These are phyloP conservation scores for Drosophila ohnishii DNA, from an alignment of 1,140 invertebrate species.

Conservation along the genomic window DNA sequence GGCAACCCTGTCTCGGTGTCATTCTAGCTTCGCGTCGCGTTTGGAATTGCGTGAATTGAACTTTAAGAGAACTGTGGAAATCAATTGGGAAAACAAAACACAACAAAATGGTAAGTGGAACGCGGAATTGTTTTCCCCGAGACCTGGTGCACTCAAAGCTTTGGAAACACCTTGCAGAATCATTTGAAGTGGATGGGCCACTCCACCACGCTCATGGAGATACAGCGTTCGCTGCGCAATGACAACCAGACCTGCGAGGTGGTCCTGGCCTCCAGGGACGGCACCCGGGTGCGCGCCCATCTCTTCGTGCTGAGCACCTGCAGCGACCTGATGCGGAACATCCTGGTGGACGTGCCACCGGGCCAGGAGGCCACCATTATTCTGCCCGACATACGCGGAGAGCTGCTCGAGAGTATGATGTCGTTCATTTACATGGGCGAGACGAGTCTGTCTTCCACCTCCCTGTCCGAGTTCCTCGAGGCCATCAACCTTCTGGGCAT, in stretches of 20 bases:
- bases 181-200: conserved; percentile 83
- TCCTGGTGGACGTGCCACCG: conserved; percentile 67
- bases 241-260: conserved; percentile 73
- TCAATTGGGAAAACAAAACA: conserved; percentile 56
- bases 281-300: conserved; percentile 71
- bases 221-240: conserved; percentile 68
- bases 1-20: background rate
- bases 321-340: conserved; percentile 72
- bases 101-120: conserved; percentile 57
- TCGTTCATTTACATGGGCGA: conserved; percentile 81
- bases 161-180: conserved; percentile 50
- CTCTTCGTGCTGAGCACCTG: conserved; percentile 78
- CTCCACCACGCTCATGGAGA: conserved; percentile 78
- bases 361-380: conserved; percentile 76
- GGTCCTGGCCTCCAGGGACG: conserved; percentile 70
- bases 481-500: conserved; percentile 78
- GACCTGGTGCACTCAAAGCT: background rate
- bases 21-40: conserved; percentile 34
- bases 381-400: conserved; percentile 72
- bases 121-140: conserved; percentile 7
- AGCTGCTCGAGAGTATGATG: conserved; percentile 71
- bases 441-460: conserved; percentile 62
- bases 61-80: conserved; percentile 30
- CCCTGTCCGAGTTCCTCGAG: conserved; percentile 74
- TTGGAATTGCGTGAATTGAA: conserved; percentile 50